These are phyloP conservation scores for Heliocidaris erythrogramma DNA, from an alignment of 35 echinoderm and acorn worm genomes.

Conservation along the genomic window DNA sequence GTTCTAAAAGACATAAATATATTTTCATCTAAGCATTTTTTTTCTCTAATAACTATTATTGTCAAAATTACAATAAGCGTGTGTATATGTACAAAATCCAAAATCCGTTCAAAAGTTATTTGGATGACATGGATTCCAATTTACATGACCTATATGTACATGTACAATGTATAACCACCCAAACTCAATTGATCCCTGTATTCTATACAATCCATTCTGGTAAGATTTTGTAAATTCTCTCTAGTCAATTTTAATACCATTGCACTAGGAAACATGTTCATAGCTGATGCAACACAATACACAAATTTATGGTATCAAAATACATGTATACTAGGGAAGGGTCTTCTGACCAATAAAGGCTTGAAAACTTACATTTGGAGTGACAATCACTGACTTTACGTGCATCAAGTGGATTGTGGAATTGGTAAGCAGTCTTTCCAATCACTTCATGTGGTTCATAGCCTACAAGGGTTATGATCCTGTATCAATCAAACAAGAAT, in stretches of 20 bases:
- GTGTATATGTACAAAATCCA: neutral
- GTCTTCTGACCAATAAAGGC: neutral
- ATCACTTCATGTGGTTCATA: constrained; percentile 99
- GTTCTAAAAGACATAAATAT: neutral
- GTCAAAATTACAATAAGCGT: neutral
- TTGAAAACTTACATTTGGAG: constrained; percentile 82
- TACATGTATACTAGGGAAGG: too few relatives aligned
- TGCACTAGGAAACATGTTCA: neutral
- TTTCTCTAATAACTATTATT: neutral
- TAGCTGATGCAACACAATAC: neutral
- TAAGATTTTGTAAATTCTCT: neutral
- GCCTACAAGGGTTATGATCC: constrained; percentile 96
- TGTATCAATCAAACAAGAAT: neutral
- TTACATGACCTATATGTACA: neutral
- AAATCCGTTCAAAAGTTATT: neutral
- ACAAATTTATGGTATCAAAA: neutral
- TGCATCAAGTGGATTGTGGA: constrained; percentile 96
- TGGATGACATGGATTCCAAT: neutral
- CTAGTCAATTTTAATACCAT: neutral
- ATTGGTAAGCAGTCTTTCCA: constrained; percentile 98
- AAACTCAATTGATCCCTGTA: neutral
- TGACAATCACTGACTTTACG: constrained; percentile 96
- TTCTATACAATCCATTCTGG: neutral
- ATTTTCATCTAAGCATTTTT: neutral
- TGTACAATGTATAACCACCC: neutral